Percentiles rank a stretch among this genome's conserved stretches.
Conservation (phyloP, 2,113 vertebrate species). For the Clarias macrocephalus region DNA sequence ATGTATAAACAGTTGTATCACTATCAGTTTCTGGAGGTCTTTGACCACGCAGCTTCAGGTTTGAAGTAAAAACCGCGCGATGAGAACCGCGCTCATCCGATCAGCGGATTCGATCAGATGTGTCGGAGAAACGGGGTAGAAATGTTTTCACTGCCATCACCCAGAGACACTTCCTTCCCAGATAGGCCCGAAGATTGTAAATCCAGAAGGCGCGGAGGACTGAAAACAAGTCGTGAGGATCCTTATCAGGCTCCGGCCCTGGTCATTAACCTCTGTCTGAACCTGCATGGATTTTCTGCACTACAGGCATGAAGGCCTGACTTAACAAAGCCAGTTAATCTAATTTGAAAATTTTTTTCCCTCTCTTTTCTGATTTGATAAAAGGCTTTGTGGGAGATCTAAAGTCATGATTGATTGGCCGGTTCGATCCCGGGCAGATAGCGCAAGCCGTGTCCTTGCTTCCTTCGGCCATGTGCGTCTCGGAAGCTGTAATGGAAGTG, state of each 20-base stretch:
- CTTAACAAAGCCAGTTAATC: slow-evolving; percentile 54
- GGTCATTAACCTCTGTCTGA: slow-evolving; percentile 60
- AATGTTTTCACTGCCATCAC: slow-evolving; percentile 8
- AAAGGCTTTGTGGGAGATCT: slow-evolving; percentile 48
- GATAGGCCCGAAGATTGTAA: slow-evolving; percentile 1
- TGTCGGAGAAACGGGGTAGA: not conserved
- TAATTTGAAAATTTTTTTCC: slow-evolving; percentile 47
- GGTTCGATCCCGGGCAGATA: slow-evolving; percentile 48
- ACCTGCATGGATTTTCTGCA: slow-evolving; percentile 55
- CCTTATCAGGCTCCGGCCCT: slow-evolving; percentile 51
- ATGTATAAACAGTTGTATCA: too few relatives aligned
- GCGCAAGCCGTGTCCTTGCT: slow-evolving; percentile 50
- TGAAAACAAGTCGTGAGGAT: slow-evolving; percentile 36
- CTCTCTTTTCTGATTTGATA: slow-evolving; percentile 51
- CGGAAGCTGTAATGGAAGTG: slow-evolving; percentile 46
- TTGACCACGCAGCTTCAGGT: not conserved
- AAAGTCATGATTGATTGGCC: slow-evolving; percentile 50
- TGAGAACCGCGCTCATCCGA: not conserved
- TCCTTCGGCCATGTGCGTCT: slow-evolving; percentile 17
- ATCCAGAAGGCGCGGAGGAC: not conserved
- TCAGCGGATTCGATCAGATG: not conserved
- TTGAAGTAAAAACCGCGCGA: not conserved
- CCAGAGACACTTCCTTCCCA: slow-evolving; percentile 3
- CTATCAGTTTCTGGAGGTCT: too few relatives aligned
- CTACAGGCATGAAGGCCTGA: slow-evolving; percentile 30